Evolutionary conservation across 1,140 invertebrate genomes (phyloP), one percentile per base, ranked within the genome.

Genomic region (Lanistes nyassanus): DNA sequence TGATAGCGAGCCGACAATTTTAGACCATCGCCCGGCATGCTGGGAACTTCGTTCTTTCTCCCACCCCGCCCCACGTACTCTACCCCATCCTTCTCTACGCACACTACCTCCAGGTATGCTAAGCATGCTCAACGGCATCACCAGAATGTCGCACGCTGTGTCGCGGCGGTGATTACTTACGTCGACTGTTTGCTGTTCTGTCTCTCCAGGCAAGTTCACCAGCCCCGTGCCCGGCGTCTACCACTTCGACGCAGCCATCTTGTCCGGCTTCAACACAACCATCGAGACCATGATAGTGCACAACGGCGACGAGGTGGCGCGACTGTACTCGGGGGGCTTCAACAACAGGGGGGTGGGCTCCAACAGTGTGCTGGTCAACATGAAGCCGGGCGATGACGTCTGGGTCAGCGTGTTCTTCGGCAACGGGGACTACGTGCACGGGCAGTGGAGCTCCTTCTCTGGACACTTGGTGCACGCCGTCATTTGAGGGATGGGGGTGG

Each of bases 211-310:
- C 26, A 58, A 74, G 3, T 80, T 80, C 66, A 76, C 70, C 1
- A 53, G 58, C 19, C 79, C 79, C 5, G 13, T 74, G 1, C 29
- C 70, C 21, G 79, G 79, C 5, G 70, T 78, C 7, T 80, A 80
- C 56, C 60, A 76, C 26, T 71, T 76, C 42, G 47, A 70, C 39
- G 68, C 74, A 6, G 78, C 74, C 65, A 74, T 80, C 56, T 51
- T 80, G 56, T 78, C 76, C 0, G 79, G 79, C 21, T 80, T 76
- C 42, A 80, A 80, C 74, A 58, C 60, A 65, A 80, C 74, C 37
- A 78, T 80, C 29, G 79, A 80, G 64, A 78, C 79, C 39, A 76
- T 71, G 71, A 60, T 80, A 11, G 47, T 75, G 1, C 29, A 78
- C 11, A 80, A 80, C 66, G 76, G 72, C 13, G 62, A 76, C 19